Conservation (phyloP, 1,140 invertebrate species). For the Bombus haemorrhoidalis region DNA sequence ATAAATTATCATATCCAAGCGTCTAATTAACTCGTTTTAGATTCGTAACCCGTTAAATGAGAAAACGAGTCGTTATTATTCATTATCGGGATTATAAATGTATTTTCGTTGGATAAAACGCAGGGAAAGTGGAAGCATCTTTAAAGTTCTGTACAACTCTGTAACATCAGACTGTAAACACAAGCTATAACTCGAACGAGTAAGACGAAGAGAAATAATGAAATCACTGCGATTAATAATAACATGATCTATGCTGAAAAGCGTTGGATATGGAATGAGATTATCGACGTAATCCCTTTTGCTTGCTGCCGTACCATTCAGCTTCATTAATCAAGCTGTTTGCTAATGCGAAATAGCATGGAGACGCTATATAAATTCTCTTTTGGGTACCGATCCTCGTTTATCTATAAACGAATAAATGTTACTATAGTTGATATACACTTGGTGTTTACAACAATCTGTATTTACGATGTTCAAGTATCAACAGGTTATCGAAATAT, state of each 20-base stretch:
- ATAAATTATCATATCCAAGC: no score
- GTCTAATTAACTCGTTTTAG: background rate
- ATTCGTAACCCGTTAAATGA: background rate
- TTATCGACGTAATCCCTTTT: conserved; percentile 31
- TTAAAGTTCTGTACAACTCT: background rate
- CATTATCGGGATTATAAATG: background rate
- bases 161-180: background rate
- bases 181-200: background rate
- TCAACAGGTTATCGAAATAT: no score
- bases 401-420: background rate
- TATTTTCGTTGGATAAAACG: background rate
- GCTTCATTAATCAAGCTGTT: conserved; percentile 43
- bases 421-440: background rate
- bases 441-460: background rate
- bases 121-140: background rate
- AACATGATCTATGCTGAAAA: conserved; percentile 14
- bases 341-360: background rate
- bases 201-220: background rate
- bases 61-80: background rate
- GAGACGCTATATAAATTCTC: conserved; percentile 1
- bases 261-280: conserved; percentile 13
- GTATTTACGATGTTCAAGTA: background rate
- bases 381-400: no score
- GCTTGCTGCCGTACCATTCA: background rate
- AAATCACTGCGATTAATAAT: conserved; percentile 11